Evolutionary conservation across 2,888 invertebrate species (phyloP).

Genomic region (Chalcosyrphus nemorum): DNA sequence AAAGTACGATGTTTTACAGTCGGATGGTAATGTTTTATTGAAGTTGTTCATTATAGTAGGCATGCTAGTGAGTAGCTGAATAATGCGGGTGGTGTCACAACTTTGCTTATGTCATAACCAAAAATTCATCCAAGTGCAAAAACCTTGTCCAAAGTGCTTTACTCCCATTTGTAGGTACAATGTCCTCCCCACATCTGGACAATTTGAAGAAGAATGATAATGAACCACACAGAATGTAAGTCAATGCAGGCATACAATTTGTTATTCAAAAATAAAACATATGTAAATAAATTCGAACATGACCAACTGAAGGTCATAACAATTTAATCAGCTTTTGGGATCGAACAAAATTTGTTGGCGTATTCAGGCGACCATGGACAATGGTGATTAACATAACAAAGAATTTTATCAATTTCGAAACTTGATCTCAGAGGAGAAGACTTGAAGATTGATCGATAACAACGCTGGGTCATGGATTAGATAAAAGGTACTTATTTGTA

Average conservation of each 20-base stretch:
- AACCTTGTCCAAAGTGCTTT: not conserved
- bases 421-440: not conserved
- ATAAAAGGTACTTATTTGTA: too few relatives aligned
- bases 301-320: not conserved
- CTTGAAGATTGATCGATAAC: not conserved
- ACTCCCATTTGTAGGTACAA: too few relatives aligned
- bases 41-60: not conserved
- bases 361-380: conserved; percentile 7
- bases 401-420: not conserved
- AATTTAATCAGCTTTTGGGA: not conserved
- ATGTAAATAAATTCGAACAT: not conserved
- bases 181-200: not conserved
- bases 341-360: not conserved
- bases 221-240: not conserved
- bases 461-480: not conserved
- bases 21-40: not conserved
- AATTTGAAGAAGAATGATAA: not conserved
- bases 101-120: not conserved
- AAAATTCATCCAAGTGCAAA: not conserved
- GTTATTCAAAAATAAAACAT: not conserved
- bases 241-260: not conserved
- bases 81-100: too few relatives aligned
- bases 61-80: not conserved
- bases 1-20: not conserved
- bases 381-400: conserved; percentile 10